phyloP scores from a whole-genome alignment of 2,888 invertebrate species.

The Leptinotarsa haldemani region DNA sequence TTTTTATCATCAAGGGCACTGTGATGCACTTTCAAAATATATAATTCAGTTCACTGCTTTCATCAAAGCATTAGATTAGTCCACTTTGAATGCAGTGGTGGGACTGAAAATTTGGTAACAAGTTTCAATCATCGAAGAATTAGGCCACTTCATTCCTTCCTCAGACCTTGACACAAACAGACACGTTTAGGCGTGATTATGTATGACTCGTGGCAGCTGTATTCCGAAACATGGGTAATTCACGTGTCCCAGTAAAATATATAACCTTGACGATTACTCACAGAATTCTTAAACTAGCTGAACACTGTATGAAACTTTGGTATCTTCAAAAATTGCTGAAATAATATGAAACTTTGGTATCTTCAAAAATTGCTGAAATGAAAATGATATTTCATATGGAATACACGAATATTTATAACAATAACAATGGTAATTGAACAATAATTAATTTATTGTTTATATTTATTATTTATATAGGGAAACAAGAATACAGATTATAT shows the following conservation, averaged over 20 bases:
- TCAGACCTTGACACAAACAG: constrained; percentile 56
- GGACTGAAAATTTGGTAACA: constrained; percentile 9
- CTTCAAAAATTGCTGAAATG: not conserved
- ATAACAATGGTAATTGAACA: too few relatives aligned
- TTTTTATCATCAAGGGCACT: not conserved
- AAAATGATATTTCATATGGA: not conserved
- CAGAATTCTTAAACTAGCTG: not conserved
- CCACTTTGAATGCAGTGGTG: not conserved
- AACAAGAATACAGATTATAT: too few relatives aligned
- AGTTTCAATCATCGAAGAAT: constrained; percentile 18
- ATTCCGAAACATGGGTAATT: constrained; percentile 13
- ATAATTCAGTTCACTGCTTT: not conserved
- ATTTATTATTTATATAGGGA: too few relatives aligned
- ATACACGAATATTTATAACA: too few relatives aligned
- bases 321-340: not conserved
- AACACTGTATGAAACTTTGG: too few relatives aligned
- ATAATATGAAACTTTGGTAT: not conserved
- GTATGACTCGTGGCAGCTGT: not conserved
- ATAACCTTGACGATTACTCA: not conserved
- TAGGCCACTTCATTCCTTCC: constrained; percentile 58
- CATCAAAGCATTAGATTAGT: not conserved
- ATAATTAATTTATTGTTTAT: too few relatives aligned
- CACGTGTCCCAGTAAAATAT: not conserved
- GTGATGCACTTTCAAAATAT: not conserved
- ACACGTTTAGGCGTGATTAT: constrained; percentile 13